Evolutionary conservation across 2,888 invertebrate species (phyloP), one percentile per base, ranked within the genome.

Genomic region (Zaprionus obscuricornis): DNA sequence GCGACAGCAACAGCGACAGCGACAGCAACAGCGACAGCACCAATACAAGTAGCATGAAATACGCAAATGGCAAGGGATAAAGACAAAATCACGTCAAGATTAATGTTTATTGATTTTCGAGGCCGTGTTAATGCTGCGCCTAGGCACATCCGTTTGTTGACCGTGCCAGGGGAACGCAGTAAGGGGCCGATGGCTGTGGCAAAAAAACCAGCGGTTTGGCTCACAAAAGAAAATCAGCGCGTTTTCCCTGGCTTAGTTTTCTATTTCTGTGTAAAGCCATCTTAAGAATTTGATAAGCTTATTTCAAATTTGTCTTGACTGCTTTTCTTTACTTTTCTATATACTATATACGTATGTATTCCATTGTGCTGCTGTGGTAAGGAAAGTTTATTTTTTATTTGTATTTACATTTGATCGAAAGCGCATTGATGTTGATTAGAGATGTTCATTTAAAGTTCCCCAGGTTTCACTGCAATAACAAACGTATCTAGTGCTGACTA

Each of bases 81-180:
- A 64, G 76, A 62, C 84, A 67, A 83, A 85, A 83, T 83, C 85
- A 76, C 78, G 58, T 51, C 60, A 85, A 78, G 85, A 78, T 78
- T 85, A 78, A 78, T 78, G 84, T 64, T 79, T 85, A 78, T 78
- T 78, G 78, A 78, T 78, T 78, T 78, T 74, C 46, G 49, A 49
- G 63, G 57, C 62, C 50, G 42, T 59, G 76, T 74, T 85, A 78
- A 85, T 79, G 63, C 64, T 57, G 13, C 39, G 39, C 33, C 49
- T 26, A 24, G n/a, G 66, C 40, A 40, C 24, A 40, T 27, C 31
- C 66, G n/a, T n/a, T n/a, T n/a, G n/a, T 8, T 24, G 24, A 8
- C 4, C 8, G 24, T 8, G 5, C n/a, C n/a, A n/a, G n/a, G n/a
- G n/a, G n/a, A n/a, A n/a, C n/a, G n/a, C n/a, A n/a, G n/a, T n/a